Percentiles rank a stretch among this genome's conserved stretches.
Conservation (phyloP, 2,888 invertebrate species). For the Oscheius myriophilus region DNA sequence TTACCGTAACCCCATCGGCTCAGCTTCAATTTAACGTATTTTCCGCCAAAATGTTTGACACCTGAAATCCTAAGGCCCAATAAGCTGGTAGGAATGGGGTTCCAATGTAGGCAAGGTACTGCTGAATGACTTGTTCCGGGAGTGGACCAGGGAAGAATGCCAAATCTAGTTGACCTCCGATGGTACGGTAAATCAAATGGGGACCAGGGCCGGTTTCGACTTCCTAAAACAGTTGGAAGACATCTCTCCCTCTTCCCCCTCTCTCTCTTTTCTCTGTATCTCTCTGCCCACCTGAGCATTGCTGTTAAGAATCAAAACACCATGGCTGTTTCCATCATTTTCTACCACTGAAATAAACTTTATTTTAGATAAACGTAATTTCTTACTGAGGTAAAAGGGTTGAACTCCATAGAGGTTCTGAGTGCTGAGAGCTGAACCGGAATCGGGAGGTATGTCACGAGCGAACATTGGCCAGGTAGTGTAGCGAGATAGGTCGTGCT, state of each 20-base stretch:
- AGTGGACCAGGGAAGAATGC: conserved; percentile 71
- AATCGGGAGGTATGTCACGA: conserved; percentile 59
- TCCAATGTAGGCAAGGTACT: conserved; percentile 66
- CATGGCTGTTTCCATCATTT: conserved; percentile 64
- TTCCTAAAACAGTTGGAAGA: conserved; percentile 49
- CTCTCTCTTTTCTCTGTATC: too few relatives aligned
- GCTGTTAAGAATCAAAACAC: conserved; percentile 66
- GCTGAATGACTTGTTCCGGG: conserved; percentile 70
- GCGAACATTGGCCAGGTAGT: conserved; percentile 64
- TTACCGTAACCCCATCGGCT: conserved; percentile 62
- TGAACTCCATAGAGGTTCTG: conserved; percentile 66
- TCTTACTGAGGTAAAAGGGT: conserved; percentile 61
- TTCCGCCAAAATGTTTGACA: conserved; percentile 8
- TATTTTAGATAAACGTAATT: background rate
- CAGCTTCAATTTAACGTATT: conserved; percentile 34
- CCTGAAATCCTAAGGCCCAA: conserved; percentile 69
- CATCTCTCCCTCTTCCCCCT: background rate
- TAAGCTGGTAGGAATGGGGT: conserved; percentile 69
- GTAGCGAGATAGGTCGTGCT: conserved; percentile 61
- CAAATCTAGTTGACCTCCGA: conserved; percentile 70
- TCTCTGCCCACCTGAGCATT: too few relatives aligned
- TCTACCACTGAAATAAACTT: conserved; percentile 45
- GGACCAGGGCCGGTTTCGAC: conserved; percentile 64
- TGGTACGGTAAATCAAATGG: conserved; percentile 79
- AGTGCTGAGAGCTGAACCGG: conserved; percentile 39